Evolutionary conservation across 1,140 invertebrate genomes (phyloP).

Genomic region (Bursaphelenchus mucronatus): DNA sequence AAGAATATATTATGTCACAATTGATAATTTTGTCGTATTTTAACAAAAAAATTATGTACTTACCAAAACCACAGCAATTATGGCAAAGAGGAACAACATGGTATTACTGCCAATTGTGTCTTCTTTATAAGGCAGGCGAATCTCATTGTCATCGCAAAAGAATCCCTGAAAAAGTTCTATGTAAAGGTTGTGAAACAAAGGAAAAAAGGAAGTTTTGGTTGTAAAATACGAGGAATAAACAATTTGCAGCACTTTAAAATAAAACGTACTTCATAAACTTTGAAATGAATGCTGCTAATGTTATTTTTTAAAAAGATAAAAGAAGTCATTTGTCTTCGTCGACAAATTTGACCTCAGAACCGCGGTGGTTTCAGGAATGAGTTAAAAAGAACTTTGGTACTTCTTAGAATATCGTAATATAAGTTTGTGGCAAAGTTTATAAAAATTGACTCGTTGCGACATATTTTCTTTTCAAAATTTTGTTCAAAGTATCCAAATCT

Average conservation of each 20-base stretch:
- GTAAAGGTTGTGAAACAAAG: not conserved
- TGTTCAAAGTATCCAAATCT: too few relatives aligned
- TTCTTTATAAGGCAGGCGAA: constrained; percentile 39
- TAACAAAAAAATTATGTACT: constrained; percentile 17
- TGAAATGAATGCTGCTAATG: too few relatives aligned
- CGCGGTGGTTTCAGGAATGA: too few relatives aligned
- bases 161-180: constrained; percentile 35
- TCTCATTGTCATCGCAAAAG: constrained; percentile 52
- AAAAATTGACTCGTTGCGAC: too few relatives aligned
- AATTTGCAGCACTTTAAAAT: too few relatives aligned
- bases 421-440: too few relatives aligned
- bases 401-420: too few relatives aligned
- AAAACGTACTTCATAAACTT: too few relatives aligned
- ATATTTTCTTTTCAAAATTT: too few relatives aligned
- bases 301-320: not conserved
- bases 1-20: not conserved
- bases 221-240: constrained; percentile 3
- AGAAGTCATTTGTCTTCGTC: not conserved
- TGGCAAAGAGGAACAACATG: constrained; percentile 44
- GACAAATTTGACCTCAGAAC: too few relatives aligned
- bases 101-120: constrained; percentile 34
- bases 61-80: constrained; percentile 43
- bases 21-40: not conserved
- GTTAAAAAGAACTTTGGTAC: too few relatives aligned
- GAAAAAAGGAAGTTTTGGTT: too few relatives aligned